These are phyloP conservation scores for Pocillopora meandrina DNA, from an alignment of 92 coral and sea anemone genomes.

Conservation along the genomic window DNA sequence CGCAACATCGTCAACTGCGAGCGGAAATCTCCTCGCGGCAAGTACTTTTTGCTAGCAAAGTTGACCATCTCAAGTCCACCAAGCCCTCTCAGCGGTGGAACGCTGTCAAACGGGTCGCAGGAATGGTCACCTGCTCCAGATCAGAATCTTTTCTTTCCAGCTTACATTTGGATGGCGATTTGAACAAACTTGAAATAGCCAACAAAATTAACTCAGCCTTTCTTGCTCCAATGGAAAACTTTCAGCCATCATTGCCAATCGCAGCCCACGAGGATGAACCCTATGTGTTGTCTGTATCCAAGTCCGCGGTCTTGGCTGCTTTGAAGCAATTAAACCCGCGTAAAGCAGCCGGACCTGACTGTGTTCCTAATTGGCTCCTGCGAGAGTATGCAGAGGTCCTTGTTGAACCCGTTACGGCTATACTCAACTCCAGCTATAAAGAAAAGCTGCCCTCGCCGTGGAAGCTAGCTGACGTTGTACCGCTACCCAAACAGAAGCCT, in stretches of 20 bases:
- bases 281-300: neutral
- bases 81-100: slow-evolving; percentile 40
- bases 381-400: slow-evolving; percentile 48
- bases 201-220: too few species aligned
- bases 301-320: slow-evolving; percentile 6
- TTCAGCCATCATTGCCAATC: slow-evolving; percentile 11
- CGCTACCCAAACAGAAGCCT: neutral
- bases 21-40: slow-evolving; percentile 1
- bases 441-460: too few species aligned
- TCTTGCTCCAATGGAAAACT: too few species aligned
- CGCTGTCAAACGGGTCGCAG: slow-evolving; percentile 30
- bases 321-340: slow-evolving; percentile 7
- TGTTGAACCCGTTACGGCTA: slow-evolving; percentile 32
- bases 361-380: slow-evolving; percentile 51
- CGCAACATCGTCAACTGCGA: slow-evolving; percentile 53
- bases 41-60: neutral
- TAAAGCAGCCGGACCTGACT: slow-evolving; percentile 63
- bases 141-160: too few species aligned
- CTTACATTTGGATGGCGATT: too few species aligned
- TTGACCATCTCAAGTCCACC: slow-evolving; percentile 18
- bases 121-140: neutral
- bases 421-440: slow-evolving; percentile 19
- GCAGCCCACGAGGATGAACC: neutral
- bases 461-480: slow-evolving; percentile 16
- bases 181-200: too few species aligned